A percentile compares a stretch with the other conserved stretches of the same genome.
Evolutionary conservation across 2,888 invertebrate species (phyloP).

Genomic region (Alloscopus bannaensis): DNA sequence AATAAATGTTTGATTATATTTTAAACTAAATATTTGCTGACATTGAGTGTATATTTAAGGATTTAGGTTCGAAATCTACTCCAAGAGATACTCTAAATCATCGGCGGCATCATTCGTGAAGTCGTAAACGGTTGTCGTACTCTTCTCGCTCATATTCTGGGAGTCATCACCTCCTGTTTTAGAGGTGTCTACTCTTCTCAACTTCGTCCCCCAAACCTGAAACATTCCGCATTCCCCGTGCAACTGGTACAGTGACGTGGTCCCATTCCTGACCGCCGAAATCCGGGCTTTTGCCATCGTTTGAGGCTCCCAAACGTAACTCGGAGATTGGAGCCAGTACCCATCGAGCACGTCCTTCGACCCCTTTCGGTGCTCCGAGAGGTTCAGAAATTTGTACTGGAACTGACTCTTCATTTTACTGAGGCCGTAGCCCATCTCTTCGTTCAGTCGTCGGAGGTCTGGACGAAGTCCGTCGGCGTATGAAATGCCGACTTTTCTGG

Average conservation of each 20-base stretch:
- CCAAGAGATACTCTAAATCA: too few relatives aligned
- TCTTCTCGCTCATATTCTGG: too few relatives aligned
- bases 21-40: too few relatives aligned
- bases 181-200: constrained; percentile 20
- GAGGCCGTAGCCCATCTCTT: constrained; percentile 10
- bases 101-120: constrained; percentile 17
- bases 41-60: too few relatives aligned
- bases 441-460: background rate
- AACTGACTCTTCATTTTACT: background rate
- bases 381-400: constrained; percentile 16
- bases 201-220: constrained; percentile 27
- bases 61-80: too few relatives aligned
- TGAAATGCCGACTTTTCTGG: constrained; percentile 16
- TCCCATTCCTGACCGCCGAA: background rate
- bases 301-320: constrained; percentile 22
- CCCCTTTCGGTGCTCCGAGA: background rate
- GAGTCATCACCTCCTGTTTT: too few relatives aligned
- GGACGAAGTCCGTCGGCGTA: background rate
- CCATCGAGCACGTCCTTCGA: background rate
- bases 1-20: too few relatives aligned
- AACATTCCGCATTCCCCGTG: constrained; percentile 25
- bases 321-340: constrained; percentile 12
- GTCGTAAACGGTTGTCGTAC: background rate
- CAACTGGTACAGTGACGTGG: background rate
- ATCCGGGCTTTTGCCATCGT: background rate